Evolutionary conservation across 2,888 invertebrate genomes (phyloP).

Genomic region (Paralinhomoeus sp.): DNA sequence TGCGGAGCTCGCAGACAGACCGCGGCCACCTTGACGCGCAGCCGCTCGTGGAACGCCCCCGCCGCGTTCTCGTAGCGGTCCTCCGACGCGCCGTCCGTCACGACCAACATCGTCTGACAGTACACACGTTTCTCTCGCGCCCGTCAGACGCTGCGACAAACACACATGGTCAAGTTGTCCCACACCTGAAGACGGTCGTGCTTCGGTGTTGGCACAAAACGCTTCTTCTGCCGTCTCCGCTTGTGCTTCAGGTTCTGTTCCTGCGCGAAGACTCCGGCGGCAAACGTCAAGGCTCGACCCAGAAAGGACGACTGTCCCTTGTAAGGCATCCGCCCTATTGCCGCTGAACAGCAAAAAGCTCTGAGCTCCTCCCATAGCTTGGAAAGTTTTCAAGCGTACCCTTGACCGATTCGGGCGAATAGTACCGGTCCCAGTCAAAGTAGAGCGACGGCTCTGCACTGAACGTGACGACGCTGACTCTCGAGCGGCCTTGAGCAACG

Average conservation of each 20-base stretch:
- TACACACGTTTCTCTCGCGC: no score
- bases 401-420: slow-evolving; percentile 11
- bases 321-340: slow-evolving; percentile 17
- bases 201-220: slow-evolving; percentile 15
- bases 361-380: no score
- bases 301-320: slow-evolving; percentile 20
- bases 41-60: slow-evolving; percentile 15
- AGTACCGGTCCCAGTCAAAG: slow-evolving; percentile 19
- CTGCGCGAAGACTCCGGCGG: slow-evolving; percentile 17
- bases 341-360: slow-evolving; percentile 11
- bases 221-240: slow-evolving; percentile 9
- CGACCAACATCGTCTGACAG: slow-evolving; percentile 16
- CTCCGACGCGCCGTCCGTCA: slow-evolving; percentile 18
- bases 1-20: slow-evolving; percentile 1
- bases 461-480: slow-evolving; percentile 10
- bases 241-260: slow-evolving; percentile 18
- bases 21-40: slow-evolving; percentile 13
- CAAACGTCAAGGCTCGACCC: slow-evolving; percentile 15
- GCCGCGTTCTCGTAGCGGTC: slow-evolving; percentile 16
- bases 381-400: slow-evolving; percentile 5
- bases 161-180: no score
- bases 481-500: slow-evolving; percentile 15
- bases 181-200: slow-evolving; percentile 13
- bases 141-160: no score
- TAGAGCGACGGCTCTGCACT: slow-evolving; percentile 17